Conservation (phyloP, 2,113 vertebrate genomes). For the Hypomesus transpacificus region DNA sequence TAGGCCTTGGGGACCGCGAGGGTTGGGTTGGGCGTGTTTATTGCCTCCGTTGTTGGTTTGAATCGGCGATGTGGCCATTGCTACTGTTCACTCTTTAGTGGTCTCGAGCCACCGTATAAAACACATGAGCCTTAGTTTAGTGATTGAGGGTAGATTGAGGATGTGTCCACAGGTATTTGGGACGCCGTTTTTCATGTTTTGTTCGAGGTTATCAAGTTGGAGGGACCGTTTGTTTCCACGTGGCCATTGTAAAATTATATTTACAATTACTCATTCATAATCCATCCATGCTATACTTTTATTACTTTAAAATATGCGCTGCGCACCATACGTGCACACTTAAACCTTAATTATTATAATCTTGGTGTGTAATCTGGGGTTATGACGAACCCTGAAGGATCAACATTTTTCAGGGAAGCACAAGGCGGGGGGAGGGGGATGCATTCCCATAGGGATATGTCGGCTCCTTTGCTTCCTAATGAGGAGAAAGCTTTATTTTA, state of each 20-base stretch:
- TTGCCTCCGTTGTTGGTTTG: constrained; percentile 23
- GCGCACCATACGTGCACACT: neutral
- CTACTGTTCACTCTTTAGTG: constrained; percentile 9
- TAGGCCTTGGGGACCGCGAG: neutral
- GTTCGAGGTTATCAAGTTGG: too few relatives aligned
- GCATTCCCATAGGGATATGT: neutral
- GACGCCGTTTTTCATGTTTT: too few relatives aligned
- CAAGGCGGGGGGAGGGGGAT: neutral
- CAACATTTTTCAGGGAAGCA: neutral
- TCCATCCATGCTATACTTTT: neutral
- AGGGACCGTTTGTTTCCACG: too few relatives aligned
- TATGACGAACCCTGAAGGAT: neutral
- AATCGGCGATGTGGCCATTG: constrained; percentile 58
- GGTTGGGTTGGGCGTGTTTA: constrained; percentile 18
- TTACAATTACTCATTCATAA: too few relatives aligned
- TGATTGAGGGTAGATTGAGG: too few relatives aligned
- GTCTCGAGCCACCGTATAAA: neutral
- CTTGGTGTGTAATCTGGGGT: neutral
- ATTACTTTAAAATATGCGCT: neutral
- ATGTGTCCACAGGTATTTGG: too few relatives aligned
- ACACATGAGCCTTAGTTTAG: neutral
- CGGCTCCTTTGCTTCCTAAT: neutral
- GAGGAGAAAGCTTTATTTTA: neutral
- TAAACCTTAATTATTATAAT: neutral
- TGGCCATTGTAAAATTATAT: too few relatives aligned